Evolutionary conservation across 2,113 vertebrate genomes (phyloP).

Genomic region (Callaeas wilsoni): DNA sequence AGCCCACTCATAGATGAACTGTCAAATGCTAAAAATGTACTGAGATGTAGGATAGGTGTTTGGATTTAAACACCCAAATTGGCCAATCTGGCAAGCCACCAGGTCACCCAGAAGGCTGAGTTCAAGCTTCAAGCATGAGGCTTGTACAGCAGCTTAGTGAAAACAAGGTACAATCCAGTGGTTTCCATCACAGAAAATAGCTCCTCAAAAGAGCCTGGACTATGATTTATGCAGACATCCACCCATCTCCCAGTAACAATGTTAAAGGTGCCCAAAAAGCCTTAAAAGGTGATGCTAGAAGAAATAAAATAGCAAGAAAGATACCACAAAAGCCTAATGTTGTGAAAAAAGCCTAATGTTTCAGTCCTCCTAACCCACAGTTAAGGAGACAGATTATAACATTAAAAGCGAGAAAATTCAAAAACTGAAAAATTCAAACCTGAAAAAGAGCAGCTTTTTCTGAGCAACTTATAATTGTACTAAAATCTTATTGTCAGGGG

Average conservation of each 20-base stretch:
- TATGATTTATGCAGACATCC: background rate
- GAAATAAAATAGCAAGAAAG: background rate
- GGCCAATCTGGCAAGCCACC: fast-evolving
- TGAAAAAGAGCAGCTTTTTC: background rate
- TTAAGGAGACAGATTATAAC: background rate
- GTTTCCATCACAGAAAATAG: background rate
- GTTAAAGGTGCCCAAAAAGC: background rate
- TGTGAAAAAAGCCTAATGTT: background rate
- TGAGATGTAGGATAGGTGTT: background rate
- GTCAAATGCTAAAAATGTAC: background rate
- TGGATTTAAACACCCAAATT: background rate
- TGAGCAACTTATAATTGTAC: background rate
- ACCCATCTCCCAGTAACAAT: background rate
- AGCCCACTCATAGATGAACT: background rate
- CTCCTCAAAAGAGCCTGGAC: background rate
- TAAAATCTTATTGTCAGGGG: background rate
- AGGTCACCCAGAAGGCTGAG: background rate
- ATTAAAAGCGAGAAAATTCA: background rate
- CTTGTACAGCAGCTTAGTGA: background rate
- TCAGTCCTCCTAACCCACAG: background rate
- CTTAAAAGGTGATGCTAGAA: background rate
- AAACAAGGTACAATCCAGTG: background rate
- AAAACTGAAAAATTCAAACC: background rate
- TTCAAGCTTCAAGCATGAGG: background rate
- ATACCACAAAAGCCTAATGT: background rate